phyloP scores from a whole-genome alignment of 2,888 invertebrate genomes.

The Polyommatus icarus region DNA sequence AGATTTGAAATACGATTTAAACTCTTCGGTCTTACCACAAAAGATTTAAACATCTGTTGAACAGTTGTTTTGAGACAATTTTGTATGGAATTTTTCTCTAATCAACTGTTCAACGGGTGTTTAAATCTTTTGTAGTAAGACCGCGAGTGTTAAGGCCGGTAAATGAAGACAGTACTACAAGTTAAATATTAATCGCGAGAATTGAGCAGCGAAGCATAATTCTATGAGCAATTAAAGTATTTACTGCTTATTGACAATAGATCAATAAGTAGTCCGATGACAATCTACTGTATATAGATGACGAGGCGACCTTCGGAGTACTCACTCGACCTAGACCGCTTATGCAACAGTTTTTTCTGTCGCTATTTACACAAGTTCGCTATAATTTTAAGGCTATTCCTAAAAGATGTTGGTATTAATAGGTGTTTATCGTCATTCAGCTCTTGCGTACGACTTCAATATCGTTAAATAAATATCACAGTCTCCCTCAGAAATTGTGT shows the following conservation, averaged over 20 bases:
- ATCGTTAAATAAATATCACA: background rate
- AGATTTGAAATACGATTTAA: no score
- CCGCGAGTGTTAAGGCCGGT: no score
- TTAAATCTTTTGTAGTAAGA: no score
- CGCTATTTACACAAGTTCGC: background rate
- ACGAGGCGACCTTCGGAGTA: slow-evolving; percentile 5
- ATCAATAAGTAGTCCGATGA: background rate
- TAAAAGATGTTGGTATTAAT: background rate
- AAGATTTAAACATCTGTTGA: no score
- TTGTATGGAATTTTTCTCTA: no score
- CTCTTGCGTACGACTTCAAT: background rate
- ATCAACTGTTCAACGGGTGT: no score
- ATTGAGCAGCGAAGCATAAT: no score
- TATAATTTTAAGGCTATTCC: background rate
- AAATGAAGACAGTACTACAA: no score
- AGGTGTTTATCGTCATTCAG: background rate
- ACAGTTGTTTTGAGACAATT: no score
- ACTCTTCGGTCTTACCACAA: no score
- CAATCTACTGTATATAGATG: background rate
- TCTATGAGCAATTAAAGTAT: background rate
- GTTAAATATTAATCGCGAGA: no score
- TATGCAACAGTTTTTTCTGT: slow-evolving; percentile 16
- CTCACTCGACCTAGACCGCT: slow-evolving; percentile 15
- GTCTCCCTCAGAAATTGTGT: no score
- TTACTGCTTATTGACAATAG: background rate